Base-by-base conservation (phyloP, 2,113 vertebrate species). In the Calidris pugnax region DNA sequence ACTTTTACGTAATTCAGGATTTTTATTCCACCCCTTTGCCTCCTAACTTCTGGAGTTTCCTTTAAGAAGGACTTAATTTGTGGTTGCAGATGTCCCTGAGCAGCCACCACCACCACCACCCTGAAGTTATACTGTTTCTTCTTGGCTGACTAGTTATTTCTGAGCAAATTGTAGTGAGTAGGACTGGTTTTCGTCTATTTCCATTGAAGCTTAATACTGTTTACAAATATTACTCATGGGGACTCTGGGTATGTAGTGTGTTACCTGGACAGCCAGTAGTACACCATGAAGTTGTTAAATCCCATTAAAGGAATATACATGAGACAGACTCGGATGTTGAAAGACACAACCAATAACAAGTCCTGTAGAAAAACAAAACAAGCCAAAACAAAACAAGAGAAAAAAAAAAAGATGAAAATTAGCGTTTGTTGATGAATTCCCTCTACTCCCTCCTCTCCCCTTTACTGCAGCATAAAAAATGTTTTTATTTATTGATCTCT, bases 281-380 rank as follows among this genome's bases (percentile, higher is more conserved):
- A 97, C 0, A 91, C 4, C 97, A 97, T 96, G 91, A 97, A 97
- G 26, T 9, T 56, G 47, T 62, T 97, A 76, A 97, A 96, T 68
- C 97, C 97, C 97, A 97, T 97, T 73, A 97, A 56, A 90, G 97
- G 97, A 53, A 97, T 1, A 7, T 96, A 97, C 97, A 97, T 97
- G 74, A 97, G 85, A 19, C 63, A 94, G 17, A 97, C 41, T 79
- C 97, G 93, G 69, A 97, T 26, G 64, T 87, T 95, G 89, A 83
- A 97, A 68, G 8, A 7, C 21, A 92, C 30, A 23, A 92, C 0
- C 62, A 95, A 2, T 3, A 73, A 2, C 45, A 97, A 39, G 0
- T 97, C 97, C 97, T 97, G 89, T 26, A 7, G n/a, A 39, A n/a
- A 35, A 16, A 41, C 1, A 48, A 45, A 32, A n/a, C n/a, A 50